Conservation (phyloP, 2,113 vertebrate genomes). For the Donacobius atricapilla region DNA sequence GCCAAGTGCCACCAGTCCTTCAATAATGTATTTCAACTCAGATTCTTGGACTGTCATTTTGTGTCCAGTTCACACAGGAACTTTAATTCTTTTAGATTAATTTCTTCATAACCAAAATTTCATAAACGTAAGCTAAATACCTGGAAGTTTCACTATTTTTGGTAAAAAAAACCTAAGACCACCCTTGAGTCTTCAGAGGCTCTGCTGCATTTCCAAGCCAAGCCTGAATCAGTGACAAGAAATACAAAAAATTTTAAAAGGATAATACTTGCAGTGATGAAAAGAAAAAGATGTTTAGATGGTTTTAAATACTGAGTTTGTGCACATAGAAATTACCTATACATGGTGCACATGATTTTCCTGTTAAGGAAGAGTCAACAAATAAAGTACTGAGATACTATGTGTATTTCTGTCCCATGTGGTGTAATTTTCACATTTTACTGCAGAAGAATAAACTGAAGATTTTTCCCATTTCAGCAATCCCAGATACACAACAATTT, state of each 20-base stretch:
- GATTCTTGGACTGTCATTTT: neutral
- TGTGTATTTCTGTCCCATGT: neutral
- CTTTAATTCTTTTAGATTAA: neutral
- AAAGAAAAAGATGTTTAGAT: neutral
- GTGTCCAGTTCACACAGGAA: neutral
- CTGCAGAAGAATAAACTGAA: neutral
- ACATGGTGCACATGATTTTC: neutral
- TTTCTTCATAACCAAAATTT: neutral
- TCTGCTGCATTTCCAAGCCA: neutral
- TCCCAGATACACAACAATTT: neutral
- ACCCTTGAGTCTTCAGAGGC: neutral
- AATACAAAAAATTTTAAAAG: neutral
- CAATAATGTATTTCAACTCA: neutral
- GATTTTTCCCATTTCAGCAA: conserved; percentile 8
- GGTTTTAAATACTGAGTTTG: neutral
- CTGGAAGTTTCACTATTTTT: neutral
- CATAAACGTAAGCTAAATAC: neutral
- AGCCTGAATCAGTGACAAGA: neutral
- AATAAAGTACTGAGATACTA: neutral
- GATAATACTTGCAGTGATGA: neutral
- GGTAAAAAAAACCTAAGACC: neutral
- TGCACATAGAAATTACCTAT: neutral
- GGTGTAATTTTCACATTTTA: neutral
- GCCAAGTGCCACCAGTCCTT: neutral
- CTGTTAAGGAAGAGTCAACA: neutral